Conservation (phyloP, 1,140 invertebrate genomes). For the Plectrocnemia conspersa region DNA sequence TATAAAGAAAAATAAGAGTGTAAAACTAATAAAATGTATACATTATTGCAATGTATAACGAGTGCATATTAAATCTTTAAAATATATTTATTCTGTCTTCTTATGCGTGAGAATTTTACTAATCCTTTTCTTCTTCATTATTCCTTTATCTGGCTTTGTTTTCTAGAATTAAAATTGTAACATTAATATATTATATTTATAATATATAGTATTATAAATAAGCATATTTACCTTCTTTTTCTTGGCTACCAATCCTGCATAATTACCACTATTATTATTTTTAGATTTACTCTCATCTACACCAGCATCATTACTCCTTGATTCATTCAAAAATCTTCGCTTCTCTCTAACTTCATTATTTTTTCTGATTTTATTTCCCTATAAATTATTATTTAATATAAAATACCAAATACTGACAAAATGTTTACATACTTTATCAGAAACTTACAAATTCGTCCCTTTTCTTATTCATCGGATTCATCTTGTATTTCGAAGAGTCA, state of each 20-base stretch:
- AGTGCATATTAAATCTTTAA: no score
- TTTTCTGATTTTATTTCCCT: slow-evolving; percentile 35
- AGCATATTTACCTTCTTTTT: slow-evolving; percentile 33
- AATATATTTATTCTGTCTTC: no score
- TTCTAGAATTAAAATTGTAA: slow-evolving; percentile 38
- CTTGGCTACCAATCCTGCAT: slow-evolving; percentile 26
- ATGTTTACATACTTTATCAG: not conserved
- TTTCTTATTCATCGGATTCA: no score
- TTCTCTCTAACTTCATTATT: slow-evolving; percentile 11
- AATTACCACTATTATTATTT: slow-evolving; percentile 17
- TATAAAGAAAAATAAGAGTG: no score
- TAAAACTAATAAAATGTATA: no score
- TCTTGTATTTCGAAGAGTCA: slow-evolving; percentile 17
- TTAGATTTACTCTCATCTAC: slow-evolving; percentile 14
- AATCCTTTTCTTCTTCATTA: slow-evolving; percentile 36
- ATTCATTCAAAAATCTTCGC: not conserved
- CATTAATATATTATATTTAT: slow-evolving; percentile 5
- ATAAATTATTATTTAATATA: slow-evolving; percentile 14
- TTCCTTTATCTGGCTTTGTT: slow-evolving; percentile 37
- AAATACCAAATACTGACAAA: slow-evolving; percentile 2
- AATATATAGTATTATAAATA: slow-evolving; percentile 3
- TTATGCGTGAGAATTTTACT: slow-evolving; percentile 36
- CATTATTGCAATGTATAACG: no score
- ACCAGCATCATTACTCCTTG: not conserved
- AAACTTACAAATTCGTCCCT: slow-evolving; percentile 27